A percentile compares a stretch with the other conserved stretches of the same genome.
phyloP scores from a whole-genome alignment of 1,140 invertebrate genomes.

The Apis dorsata region DNA sequence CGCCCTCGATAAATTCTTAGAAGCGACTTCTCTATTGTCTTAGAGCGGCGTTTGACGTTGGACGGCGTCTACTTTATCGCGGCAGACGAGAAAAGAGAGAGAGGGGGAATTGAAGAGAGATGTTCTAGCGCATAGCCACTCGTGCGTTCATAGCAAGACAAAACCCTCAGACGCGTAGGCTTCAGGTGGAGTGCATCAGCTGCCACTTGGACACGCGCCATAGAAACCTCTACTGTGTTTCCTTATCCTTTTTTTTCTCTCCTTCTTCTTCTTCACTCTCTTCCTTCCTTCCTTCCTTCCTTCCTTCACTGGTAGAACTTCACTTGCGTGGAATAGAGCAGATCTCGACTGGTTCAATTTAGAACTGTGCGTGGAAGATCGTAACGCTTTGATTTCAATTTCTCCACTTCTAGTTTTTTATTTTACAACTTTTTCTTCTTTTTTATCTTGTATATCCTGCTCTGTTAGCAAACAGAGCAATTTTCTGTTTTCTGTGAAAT shows the following conservation, averaged over 20 bases:
- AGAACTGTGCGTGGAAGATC: neutral
- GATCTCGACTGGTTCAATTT: conserved; percentile 3
- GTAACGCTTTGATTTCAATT: neutral
- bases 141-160: conserved; percentile 67
- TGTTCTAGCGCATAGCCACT: conserved; percentile 35
- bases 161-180: conserved; percentile 66
- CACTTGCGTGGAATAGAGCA: neutral
- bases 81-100: neutral
- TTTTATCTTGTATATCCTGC: neutral
- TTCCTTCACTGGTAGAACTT: neutral
- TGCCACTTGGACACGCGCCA: conserved; percentile 77
- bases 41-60: conserved; percentile 37
- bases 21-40: conserved; percentile 40
- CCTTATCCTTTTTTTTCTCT: neutral
- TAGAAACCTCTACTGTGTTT: conserved; percentile 57
- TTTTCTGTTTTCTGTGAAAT: neutral
- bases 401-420: no score
- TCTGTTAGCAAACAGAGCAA: neutral
- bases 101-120: conserved; percentile 31
- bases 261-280: neutral
- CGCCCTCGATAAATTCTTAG: conserved; percentile 37
- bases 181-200: conserved; percentile 67
- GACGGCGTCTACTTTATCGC: conserved; percentile 7
- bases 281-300: neutral
- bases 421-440: neutral